Evolutionary conservation across 2,888 invertebrate genomes (phyloP).

Genomic region (Aspidapion aeneum): DNA sequence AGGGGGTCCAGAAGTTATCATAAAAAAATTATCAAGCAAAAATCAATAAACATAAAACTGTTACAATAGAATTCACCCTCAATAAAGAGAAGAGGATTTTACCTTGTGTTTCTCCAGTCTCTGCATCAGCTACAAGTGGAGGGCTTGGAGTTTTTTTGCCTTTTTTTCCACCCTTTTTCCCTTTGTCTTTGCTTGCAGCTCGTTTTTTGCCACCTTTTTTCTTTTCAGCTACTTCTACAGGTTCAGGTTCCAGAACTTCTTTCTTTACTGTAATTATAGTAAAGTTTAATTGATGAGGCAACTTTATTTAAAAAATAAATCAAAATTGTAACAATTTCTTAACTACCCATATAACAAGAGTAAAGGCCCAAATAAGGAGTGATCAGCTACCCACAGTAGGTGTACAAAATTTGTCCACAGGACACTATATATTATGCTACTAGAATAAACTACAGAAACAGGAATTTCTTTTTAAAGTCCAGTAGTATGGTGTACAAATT

Average conservation of each 20-base stretch:
- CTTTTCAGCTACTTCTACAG: constrained; percentile 25
- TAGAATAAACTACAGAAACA: no score
- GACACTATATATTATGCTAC: no score
- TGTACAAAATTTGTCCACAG: no score
- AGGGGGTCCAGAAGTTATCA: no score
- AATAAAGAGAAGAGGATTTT: neutral
- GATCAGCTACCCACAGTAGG: no score
- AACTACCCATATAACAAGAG: neutral
- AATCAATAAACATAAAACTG: no score
- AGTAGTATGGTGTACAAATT: no score
- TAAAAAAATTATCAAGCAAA: no score
- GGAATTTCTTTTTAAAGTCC: no score
- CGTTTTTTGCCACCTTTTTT: constrained; percentile 23
- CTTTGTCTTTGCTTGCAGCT: constrained; percentile 7
- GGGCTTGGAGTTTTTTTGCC: constrained; percentile 21
- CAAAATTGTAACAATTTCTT: neutral
- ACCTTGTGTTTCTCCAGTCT: constrained; percentile 1
- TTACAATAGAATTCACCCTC: no score
- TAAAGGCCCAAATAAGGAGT: no score
- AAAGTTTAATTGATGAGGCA: no score
- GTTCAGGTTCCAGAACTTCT: constrained; percentile 19
- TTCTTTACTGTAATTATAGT: constrained; percentile 37
- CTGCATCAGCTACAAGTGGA: constrained; percentile 20
- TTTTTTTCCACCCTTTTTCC: constrained; percentile 25
- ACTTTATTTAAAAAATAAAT: neutral